Base-by-base conservation (phyloP, 2,888 invertebrate species). In the Mythimna loreyi region DNA sequence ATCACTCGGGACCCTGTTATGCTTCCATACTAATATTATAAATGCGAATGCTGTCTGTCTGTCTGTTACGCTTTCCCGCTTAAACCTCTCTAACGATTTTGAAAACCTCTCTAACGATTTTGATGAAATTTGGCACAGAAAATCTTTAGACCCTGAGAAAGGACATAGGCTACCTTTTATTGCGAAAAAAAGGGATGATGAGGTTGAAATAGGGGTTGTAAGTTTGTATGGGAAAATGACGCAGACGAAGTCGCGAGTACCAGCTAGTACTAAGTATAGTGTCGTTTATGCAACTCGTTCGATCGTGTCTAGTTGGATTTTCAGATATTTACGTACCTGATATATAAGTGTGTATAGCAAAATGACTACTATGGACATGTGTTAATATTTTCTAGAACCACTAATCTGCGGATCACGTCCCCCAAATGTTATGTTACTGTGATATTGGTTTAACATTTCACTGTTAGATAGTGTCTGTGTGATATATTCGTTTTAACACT, bases 371-470 rank as follows among this genome's bases (percentile, higher is more conserved):
- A 52, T 52, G 23, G 13, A 7, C 28, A 28, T 23, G 11, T 56
- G 40, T 58, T 52, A 80, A 64, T 58, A 68, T 75, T 67, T 50
- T 40, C 30, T 47, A 25, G 49, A 25, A 19, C n/a, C 9, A 49
- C 60, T 61, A 55, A 80, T 61, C 40, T 47, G 13, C 19, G 1
- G 40, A 55, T 67, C 69, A 75, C 63, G 67, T 19, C 21, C 63
- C 7, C 28, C 16, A 57, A 61, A 67, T 67, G 19, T 23, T 52
- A 49, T 52, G 23, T 49, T 5, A 33, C 19, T 36, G 33, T 61
- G 13, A 53, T 65, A 79, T 75, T 75, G 52, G 30, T 64, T 33
- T n/a, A 50, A 30, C 36, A 55, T 59, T 74, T 52, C 30, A 28
- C 52, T 73, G 45, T 52, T 52, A 49, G 13, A 40, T 36, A 43